A percentile compares a stretch with the other conserved stretches of the same genome.
Conservation (phyloP, 2,888 invertebrate genomes). For the Ectobius pallidus region DNA sequence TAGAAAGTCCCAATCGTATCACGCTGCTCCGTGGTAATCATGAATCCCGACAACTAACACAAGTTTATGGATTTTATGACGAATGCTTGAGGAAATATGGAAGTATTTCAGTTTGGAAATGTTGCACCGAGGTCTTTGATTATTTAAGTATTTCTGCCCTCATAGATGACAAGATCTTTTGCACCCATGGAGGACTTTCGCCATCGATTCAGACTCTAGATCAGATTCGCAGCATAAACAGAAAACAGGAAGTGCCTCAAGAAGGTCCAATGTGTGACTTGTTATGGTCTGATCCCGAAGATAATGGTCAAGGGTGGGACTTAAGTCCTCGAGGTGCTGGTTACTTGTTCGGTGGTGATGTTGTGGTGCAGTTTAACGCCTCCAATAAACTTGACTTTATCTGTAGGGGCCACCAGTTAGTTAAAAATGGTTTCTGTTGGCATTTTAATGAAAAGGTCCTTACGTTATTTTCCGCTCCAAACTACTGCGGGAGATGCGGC, state of each 20-base stretch:
- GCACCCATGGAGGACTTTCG: conserved; percentile 68
- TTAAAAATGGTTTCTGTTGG: conserved; percentile 99
- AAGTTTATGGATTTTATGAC: conserved; percentile 69
- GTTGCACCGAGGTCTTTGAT: conserved; percentile 68
- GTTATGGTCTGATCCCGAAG: conserved; percentile 70
- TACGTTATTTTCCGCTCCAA: conserved; percentile 99
- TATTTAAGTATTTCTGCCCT: conserved; percentile 64
- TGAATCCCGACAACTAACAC: conserved; percentile 68
- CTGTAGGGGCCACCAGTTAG: conserved; percentile 97
- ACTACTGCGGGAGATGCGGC: conserved; percentile 92
- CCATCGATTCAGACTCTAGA: conserved; percentile 67
- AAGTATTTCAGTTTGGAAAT: conserved; percentile 66
- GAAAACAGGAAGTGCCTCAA: conserved; percentile 66
- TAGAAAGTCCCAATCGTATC: conserved; percentile 67
- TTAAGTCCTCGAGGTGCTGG: conserved; percentile 98
- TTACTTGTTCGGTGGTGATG: conserved; percentile 97
- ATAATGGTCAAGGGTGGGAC: conserved; percentile 92
- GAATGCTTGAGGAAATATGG: conserved; percentile 69
- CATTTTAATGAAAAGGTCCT: conserved; percentile 99
- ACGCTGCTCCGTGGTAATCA: conserved; percentile 68
- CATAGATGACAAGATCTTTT: conserved; percentile 64
- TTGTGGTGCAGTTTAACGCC: conserved; percentile 96
- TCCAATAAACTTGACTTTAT: conserved; percentile 98
- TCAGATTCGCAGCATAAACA: conserved; percentile 66
- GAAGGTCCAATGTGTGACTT: conserved; percentile 70